Evolutionary conservation across 2,113 vertebrate genomes (phyloP), one percentile per base, ranked within the genome.

Genomic region (Pelecanus crispus): DNA sequence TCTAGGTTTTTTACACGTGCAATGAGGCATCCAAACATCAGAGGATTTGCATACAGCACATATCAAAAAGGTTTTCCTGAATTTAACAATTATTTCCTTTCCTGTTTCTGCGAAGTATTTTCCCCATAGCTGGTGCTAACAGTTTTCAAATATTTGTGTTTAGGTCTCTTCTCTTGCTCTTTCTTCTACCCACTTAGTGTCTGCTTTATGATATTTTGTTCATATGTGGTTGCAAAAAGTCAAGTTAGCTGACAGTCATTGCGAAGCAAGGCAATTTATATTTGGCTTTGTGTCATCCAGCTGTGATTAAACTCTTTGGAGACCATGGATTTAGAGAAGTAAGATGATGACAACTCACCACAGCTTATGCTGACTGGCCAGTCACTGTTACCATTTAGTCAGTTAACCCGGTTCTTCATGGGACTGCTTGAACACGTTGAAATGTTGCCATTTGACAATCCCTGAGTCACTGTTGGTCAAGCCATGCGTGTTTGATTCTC

Each of bases 291-390:
- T 82, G 89, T 85, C 78, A 86, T 73, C 62, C 62, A 65, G 9
- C 56, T 81, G 62, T 50, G 91, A 92, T 94, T 94, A 86, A 94
- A 91, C 61, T 79, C 80, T 94, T 88, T 65, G 45, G 62, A 89
- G 67, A 74, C 74, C 26, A 28, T 25, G 78, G 66, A 70, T 82
- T 95, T 92, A 80, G 66, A 59, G 77, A 94, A 65, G 36, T 75
- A 63, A 94, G 20, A 74, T 91, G 72, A 61, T 71, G n/a, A 42
- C 13, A 92, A 75, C 34, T 79, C 58, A 74, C 61, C 70, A 63
- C 42, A 75, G 66, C 17, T 81, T 65, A 56, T 70, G 61, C 28
- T 95, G 77, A 66, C 66, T 89, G 73, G 42, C 32, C 73, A 70
- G 49, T 85, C 2, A 3, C 45, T 81, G 40, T 63, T 84, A 71